These are phyloP conservation scores for Caenorhabditis sulstoni DNA, from an alignment of 2,888 invertebrate species.

Conservation along the genomic window DNA sequence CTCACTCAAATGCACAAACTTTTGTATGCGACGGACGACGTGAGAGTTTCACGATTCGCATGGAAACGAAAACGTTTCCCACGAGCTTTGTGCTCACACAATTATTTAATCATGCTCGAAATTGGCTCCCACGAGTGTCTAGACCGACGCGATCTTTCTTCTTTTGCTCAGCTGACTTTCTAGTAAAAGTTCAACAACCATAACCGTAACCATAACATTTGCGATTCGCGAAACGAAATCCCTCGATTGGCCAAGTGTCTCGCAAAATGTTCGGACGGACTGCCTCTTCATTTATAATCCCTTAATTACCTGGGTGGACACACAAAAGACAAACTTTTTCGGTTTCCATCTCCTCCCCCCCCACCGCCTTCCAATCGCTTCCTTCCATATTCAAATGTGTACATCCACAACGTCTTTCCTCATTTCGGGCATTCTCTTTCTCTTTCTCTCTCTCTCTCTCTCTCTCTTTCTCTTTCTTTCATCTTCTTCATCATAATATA, in stretches of 20 bases:
- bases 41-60: too few relatives aligned
- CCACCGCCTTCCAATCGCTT: constrained; percentile 12
- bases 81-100: too few relatives aligned
- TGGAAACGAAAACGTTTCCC: too few relatives aligned
- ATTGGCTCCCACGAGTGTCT: too few relatives aligned
- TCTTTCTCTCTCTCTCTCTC: neutral
- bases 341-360: constrained; percentile 8
- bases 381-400: constrained; percentile 28
- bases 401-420: constrained; percentile 33
- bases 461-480: neutral
- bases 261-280: constrained; percentile 14
- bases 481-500: constrained; percentile 50
- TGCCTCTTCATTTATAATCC: constrained; percentile 41
- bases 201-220: too few relatives aligned
- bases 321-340: constrained; percentile 19
- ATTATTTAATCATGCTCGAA: too few relatives aligned
- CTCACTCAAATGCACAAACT: neutral
- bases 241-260: neutral
- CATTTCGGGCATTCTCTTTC: constrained; percentile 14
- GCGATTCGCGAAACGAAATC: neutral
- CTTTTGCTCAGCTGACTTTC: too few relatives aligned
- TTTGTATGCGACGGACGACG: too few relatives aligned
- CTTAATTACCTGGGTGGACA: constrained; percentile 39
- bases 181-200: too few relatives aligned
- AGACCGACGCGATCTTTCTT: too few relatives aligned